These are phyloP conservation scores for Oncorhynchus mykiss DNA, from an alignment of 2,113 vertebrate genomes.

Conservation along the genomic window DNA sequence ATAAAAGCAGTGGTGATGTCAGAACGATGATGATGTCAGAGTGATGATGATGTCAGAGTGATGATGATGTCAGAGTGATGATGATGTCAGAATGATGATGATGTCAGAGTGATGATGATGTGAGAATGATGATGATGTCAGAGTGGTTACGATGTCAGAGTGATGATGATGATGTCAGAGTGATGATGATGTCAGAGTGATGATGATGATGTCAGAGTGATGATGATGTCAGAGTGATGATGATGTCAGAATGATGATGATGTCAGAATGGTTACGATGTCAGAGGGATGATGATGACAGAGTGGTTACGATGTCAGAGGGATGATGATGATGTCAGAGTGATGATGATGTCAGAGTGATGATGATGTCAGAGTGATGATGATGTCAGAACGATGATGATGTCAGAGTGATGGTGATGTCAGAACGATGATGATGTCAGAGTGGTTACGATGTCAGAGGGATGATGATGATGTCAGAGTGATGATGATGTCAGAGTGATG, in stretches of 20 bases:
- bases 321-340: not conserved
- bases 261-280: not conserved
- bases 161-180: not conserved
- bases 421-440: not conserved
- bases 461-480: not conserved
- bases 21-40: not conserved
- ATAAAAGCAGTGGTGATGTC: not conserved
- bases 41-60: no score
- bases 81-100: not conserved
- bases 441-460: not conserved
- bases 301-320: not conserved
- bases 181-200: no score
- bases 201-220: not conserved
- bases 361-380: not conserved
- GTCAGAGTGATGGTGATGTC: not conserved
- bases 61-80: not conserved
- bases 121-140: not conserved
- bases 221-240: not conserved
- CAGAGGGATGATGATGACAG: not conserved
- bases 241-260: not conserved
- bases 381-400: not conserved
- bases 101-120: conserved; percentile 3
- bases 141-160: not conserved
- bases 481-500: not conserved
- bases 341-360: not conserved